Evolutionary conservation across 2,888 invertebrate species (phyloP).

Genomic region (Nomada lathburiana): DNA sequence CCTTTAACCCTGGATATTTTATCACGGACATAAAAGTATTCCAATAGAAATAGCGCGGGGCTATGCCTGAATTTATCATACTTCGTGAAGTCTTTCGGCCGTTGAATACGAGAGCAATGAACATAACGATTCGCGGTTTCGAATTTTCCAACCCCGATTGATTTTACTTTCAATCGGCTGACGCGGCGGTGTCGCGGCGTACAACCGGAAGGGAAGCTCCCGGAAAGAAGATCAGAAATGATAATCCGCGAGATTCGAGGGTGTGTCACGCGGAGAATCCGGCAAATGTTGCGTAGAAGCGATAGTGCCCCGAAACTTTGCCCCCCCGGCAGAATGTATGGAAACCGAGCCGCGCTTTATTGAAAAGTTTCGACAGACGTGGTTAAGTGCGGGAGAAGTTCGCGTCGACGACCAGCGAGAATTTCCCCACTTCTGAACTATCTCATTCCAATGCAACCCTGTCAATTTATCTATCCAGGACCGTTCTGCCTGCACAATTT

Average conservation of each 20-base stretch:
- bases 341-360: constrained; percentile 67
- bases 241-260: constrained; percentile 58
- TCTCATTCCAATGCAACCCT: constrained; percentile 17
- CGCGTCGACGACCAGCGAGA: constrained; percentile 51
- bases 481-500: constrained; percentile 24
- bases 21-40: too few species aligned
- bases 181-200: background rate
- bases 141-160: constrained; percentile 5
- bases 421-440: constrained; percentile 55
- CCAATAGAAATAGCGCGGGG: too few species aligned
- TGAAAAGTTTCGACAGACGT: constrained; percentile 67
- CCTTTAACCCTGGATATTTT: too few species aligned
- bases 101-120: too few species aligned
- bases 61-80: too few species aligned
- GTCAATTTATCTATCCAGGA: constrained; percentile 48
- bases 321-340: constrained; percentile 59
- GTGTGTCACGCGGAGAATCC: constrained; percentile 40
- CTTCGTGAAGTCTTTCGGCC: too few species aligned
- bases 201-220: constrained; percentile 10
- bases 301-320: constrained; percentile 61
- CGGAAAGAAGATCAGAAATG: constrained; percentile 56
- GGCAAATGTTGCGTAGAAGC: constrained; percentile 61
- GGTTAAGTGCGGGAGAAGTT: constrained; percentile 67
- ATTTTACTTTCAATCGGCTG: constrained; percentile 24
- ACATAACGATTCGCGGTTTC: too few species aligned